A percentile compares a stretch with the other conserved stretches of the same genome.
These are phyloP conservation scores for Lanius ludovicianus DNA, from an alignment of 2,113 vertebrate genomes.

Conservation along the genomic window DNA sequence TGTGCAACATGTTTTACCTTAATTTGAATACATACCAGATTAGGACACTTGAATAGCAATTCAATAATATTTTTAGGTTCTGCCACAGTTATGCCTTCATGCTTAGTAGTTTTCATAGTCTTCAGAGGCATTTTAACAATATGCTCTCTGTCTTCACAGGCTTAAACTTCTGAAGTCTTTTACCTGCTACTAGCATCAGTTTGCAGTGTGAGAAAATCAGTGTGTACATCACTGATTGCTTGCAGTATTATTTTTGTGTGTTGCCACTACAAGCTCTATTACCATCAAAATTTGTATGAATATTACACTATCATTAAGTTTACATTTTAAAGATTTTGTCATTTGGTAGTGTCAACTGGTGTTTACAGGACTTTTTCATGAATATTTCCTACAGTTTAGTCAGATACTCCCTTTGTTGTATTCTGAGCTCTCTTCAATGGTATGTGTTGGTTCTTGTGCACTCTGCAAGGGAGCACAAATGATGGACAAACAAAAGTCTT, in stretches of 20 bases:
- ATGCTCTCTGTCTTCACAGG: neutral
- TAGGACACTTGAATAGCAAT: neutral
- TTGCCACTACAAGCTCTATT: neutral
- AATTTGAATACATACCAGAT: neutral
- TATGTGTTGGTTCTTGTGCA: neutral
- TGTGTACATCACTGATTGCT: neutral
- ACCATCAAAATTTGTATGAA: neutral
- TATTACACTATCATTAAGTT: neutral
- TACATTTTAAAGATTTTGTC: neutral
- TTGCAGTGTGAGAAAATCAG: neutral
- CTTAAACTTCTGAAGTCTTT: neutral
- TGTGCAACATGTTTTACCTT: neutral
- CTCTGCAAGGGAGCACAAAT: constrained; percentile 13
- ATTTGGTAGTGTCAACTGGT: neutral
- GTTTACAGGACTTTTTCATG: neutral
- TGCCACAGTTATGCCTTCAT: neutral
- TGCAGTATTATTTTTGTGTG: neutral
- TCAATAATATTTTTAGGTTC: neutral
- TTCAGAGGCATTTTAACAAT: neutral
- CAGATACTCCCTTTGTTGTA: constrained; percentile 1
- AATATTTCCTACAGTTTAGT: neutral
- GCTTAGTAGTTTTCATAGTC: neutral
- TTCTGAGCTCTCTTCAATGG: constrained; percentile 9
- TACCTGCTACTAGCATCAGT: neutral
- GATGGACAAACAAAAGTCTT: neutral